Evolutionary conservation across 2,888 invertebrate species (phyloP), one percentile per base, ranked within the genome.

Genomic region (Ectemnius cavifrons): DNA sequence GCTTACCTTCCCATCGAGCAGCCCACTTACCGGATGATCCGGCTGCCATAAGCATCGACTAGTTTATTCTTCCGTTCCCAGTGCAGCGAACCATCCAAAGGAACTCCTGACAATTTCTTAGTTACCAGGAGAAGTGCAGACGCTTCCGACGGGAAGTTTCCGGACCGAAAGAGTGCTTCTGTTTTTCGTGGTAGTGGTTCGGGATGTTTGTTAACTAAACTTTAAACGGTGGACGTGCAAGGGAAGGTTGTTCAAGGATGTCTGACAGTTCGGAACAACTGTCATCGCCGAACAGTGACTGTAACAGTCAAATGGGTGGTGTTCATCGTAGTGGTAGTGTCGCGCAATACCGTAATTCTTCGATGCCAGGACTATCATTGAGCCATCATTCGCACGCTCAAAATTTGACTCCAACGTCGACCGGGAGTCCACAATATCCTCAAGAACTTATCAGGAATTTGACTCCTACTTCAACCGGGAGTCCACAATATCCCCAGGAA

Each of bases 261-360:
- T 89, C 89, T 67, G 89, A 89, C 81, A 85, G 89, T 73, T 89
- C 90, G 78, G 88, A 88, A 73, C 89, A 89, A 78, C 80, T 90
- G 83, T 89, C 89, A 71, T 90, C 90, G 81, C 89, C 89, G 70
- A 89, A 84, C 77, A 89, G 86, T 85, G 90, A 90, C 56, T 90
- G 89, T 78, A 90, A 86, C 81, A 85, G 83, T 65, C 88, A 89
- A 69, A 88, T 89, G 84, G 89, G 88, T 49, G 84, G 84, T 45
- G 84, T 88, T 59, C 88, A 86, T 67, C 84, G 87, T 16, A 86
- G 80, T 66, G 73, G 81, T 11, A 73, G 82, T 20, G 72, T 80
- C 49, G 70, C 72, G 18, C 75, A 84, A 37, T 85, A 81, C 71
- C 67, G 67, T 69, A 73, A 75, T 2, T 75, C 85, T 2, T 74